These are phyloP conservation scores for Numenius phaeopus DNA, from an alignment of 2,797 vertebrate genomes.

Conservation along the genomic window DNA sequence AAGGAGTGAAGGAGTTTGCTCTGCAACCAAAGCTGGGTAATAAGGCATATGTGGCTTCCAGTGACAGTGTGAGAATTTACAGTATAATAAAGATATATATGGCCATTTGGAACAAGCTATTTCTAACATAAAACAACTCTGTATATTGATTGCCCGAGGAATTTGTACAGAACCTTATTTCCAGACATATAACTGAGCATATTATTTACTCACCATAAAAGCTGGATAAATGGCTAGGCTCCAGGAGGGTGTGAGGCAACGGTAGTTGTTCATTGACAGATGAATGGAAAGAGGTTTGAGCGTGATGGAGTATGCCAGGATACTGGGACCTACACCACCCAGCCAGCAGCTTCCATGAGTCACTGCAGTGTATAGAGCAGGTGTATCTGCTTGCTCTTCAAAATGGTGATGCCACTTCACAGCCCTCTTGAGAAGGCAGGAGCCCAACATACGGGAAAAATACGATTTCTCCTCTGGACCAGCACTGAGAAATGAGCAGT, in stretches of 20 bases:
- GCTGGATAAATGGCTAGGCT: slow-evolving; percentile 56
- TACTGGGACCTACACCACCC: neutral
- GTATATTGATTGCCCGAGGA: slow-evolving; percentile 71
- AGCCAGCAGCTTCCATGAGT: neutral
- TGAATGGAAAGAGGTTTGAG: slow-evolving; percentile 35
- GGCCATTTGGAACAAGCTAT: slow-evolving; percentile 69
- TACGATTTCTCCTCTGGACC: neutral
- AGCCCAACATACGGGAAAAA: neutral
- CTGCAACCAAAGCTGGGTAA: slow-evolving; percentile 4
- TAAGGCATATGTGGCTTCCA: slow-evolving; percentile 42
- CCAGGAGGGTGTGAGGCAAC: slow-evolving; percentile 9
- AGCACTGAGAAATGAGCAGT: neutral
- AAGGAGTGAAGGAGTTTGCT: neutral
- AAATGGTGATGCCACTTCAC: neutral
- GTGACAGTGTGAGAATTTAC: slow-evolving; percentile 65
- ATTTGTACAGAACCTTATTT: slow-evolving; percentile 69
- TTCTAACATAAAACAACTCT: slow-evolving; percentile 65
- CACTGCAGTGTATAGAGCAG: neutral
- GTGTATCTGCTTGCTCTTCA: neutral
- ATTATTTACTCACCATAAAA: slow-evolving; percentile 71
- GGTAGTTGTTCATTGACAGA: neutral
- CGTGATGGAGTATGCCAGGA: neutral
- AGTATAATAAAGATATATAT: slow-evolving; percentile 69
- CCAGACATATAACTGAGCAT: slow-evolving; percentile 62
- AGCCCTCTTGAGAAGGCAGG: neutral